phyloP scores from a whole-genome alignment of 37 sponge, comb jelly and placozoan genomes.

The Mnemiopsis leidyi region DNA sequence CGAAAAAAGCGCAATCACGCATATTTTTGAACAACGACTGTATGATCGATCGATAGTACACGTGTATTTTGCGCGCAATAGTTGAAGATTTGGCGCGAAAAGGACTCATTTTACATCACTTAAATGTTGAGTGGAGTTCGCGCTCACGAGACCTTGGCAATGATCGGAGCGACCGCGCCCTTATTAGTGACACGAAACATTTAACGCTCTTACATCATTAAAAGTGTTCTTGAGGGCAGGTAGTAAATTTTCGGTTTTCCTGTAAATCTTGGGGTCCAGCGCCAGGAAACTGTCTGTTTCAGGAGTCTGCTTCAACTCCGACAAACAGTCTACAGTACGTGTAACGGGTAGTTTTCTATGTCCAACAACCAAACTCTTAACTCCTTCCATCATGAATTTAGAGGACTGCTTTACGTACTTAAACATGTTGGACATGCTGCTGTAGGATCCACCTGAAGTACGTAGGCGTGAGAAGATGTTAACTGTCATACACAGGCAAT shows the following conservation, averaged over 20 bases:
- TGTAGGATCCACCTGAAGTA: constrained; percentile 39
- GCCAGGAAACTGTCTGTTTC: constrained; percentile 20
- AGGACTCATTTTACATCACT: neutral
- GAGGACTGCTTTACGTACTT: constrained; percentile 68
- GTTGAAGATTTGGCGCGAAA: neutral
- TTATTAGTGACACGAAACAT: too few relatives aligned
- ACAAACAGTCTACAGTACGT: constrained; percentile 83
- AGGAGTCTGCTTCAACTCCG: constrained; percentile 77
- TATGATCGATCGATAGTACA: too few relatives aligned
- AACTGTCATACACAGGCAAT: too few relatives aligned
- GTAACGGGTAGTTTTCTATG: constrained; percentile 91
- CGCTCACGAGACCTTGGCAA: too few relatives aligned
- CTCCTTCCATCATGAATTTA: constrained; percentile 92
- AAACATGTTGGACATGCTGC: constrained; percentile 65
- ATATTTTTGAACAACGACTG: too few relatives aligned
- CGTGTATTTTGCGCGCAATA: neutral
- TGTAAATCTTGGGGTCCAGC: constrained; percentile 53
- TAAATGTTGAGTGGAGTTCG: neutral
- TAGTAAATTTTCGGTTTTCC: neutral
- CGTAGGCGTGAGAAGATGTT: neutral
- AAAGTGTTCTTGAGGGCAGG: constrained; percentile 56
- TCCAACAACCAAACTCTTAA: constrained; percentile 85
- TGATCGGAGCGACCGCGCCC: too few relatives aligned
- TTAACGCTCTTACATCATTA: neutral
- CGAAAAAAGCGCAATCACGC: too few relatives aligned